These are phyloP conservation scores for Brachyptera putata DNA, from an alignment of 2,888 invertebrate genomes.

Conservation along the genomic window DNA sequence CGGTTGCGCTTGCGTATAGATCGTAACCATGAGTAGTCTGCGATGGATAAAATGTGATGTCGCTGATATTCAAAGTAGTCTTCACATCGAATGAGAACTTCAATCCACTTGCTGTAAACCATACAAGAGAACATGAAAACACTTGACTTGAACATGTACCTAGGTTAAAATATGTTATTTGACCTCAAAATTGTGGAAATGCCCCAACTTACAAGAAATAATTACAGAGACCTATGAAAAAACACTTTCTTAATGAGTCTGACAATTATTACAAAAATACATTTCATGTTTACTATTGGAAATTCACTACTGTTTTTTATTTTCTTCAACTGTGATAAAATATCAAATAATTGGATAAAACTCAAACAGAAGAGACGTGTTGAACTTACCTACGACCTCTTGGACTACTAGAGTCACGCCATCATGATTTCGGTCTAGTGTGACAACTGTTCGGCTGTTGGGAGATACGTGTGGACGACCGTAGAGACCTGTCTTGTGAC, in stretches of 20 bases:
- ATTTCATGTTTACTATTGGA: no score
- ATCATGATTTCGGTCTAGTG: constrained; percentile 56
- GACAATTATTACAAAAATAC: no score
- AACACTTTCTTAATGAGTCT: no score
- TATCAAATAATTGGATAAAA: neutral
- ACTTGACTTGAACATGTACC: no score
- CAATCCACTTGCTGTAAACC: constrained; percentile 55
- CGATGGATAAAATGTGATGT: constrained; percentile 68
- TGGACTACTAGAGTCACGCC: constrained; percentile 60
- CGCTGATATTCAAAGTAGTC: constrained; percentile 67
- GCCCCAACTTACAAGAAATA: no score
- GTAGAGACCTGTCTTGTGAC: constrained; percentile 57
- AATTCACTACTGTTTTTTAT: no score
- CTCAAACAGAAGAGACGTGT: no score
- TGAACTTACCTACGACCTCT: constrained; percentile 58
- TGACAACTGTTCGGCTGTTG: constrained; percentile 64
- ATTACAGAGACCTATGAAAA: no score
- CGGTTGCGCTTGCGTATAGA: constrained; percentile 65
- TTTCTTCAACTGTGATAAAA: no score
- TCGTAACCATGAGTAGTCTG: constrained; percentile 68
- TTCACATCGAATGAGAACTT: constrained; percentile 69
- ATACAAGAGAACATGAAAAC: constrained; percentile 23
- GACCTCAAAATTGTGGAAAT: no score
- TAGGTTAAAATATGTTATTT: no score
- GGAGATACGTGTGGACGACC: constrained; percentile 66